Conservation (phyloP, 2,113 vertebrate genomes). For the Corythornis madagascariensis region DNA sequence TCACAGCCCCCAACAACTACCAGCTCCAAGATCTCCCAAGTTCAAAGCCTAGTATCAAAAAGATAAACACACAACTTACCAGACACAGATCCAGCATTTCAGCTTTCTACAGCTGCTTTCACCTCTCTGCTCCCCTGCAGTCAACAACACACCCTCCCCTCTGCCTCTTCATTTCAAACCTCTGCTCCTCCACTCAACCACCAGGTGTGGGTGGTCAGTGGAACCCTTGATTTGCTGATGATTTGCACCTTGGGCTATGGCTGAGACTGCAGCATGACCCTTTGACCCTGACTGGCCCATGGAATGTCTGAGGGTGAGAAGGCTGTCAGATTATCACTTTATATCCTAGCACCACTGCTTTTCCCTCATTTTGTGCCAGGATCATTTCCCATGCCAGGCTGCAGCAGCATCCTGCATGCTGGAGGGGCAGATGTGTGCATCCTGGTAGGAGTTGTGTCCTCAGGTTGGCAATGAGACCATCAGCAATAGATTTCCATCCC, state of each 20-base stretch:
- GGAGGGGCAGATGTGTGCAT: neutral
- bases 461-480: neutral
- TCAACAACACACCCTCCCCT: fast-evolving
- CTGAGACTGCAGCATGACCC: fast-evolving
- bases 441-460: neutral
- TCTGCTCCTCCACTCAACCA: neutral
- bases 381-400: fast-evolving
- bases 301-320: fast-evolving
- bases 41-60: fast-evolving
- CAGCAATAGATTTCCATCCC: neutral
- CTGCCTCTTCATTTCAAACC: fast-evolving
- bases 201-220: neutral
- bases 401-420: fast-evolving
- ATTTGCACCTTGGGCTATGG: neutral
- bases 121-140: fast-evolving
- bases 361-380: neutral
- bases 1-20: neutral
- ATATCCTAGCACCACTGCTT: neutral
- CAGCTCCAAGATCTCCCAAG: neutral
- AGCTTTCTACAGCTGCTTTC: fast-evolving
- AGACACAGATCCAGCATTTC: fast-evolving
- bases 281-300: fast-evolving
- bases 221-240: neutral
- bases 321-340: fast-evolving
- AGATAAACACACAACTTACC: fast-evolving